Evolutionary conservation across 2,888 invertebrate species (phyloP), one percentile per base, ranked within the genome.

Genomic region (Thecophora atra): DNA sequence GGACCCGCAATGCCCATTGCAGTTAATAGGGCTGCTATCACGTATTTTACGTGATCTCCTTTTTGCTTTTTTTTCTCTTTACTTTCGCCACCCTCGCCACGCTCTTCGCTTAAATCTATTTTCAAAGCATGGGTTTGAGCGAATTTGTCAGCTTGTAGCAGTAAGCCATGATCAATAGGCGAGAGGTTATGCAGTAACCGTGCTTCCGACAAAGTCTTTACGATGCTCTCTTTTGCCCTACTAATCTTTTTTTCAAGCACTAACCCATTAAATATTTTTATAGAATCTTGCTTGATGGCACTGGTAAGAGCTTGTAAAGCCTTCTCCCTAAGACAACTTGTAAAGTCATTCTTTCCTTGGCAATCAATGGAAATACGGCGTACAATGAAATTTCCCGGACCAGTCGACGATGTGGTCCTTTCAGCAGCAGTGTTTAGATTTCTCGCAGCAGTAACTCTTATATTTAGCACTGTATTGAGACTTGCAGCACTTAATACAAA

Each of bases 1-100:
- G 92, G 92, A 75, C 91, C 91, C 60, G 91, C 91, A 74, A 92
- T 89, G 78, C 91, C 91, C 84, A 92, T 88, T 74, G 91, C 91
- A 58, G 90, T 89, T 77, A 90, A 87, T 76, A 91, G 87, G 74
- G 90, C 91, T 76, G 90, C 89, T 81, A 90, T 86, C 76, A 90
- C 86, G 82, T 91, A 91, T 70, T 86, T 86, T 1, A 85, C 76
- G 74, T 84, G 82, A n/a, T n/a, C 82, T 1, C 76, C 82, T 73
- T 85, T 81, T 26, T 81, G 83, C 75, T 88, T 88, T 81, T 89
- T 89, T 30, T 82, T 79, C 66, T 77, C 75, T 77, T 89, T 88
- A 11, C 76, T 70, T 11, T 66, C 71, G 42, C 74, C 73, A 17
- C 73, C 76, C 24, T 73, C 71, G 15, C 69, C 75, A 15, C 70